A percentile compares a stretch with the other conserved stretches of the same genome.
Evolutionary conservation across 2,797 vertebrate genomes (phyloP).

Genomic region (Threskiornis aethiopicus): DNA sequence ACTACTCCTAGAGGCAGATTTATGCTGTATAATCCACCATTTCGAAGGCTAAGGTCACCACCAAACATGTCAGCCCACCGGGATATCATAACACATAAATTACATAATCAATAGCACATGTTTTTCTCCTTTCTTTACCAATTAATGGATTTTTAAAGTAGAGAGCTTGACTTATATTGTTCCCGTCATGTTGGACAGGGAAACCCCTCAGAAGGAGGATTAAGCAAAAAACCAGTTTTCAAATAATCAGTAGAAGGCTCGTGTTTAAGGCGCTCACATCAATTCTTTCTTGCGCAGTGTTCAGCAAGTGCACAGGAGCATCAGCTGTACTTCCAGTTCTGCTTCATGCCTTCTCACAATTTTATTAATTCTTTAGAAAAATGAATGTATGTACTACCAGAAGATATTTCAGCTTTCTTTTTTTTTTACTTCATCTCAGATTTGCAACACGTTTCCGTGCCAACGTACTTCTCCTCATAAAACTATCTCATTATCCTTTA

Average conservation of each 20-base stretch:
- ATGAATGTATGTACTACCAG: not conserved
- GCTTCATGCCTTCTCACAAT: not conserved
- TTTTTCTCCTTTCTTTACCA: conserved; percentile 15
- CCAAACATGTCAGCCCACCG: not conserved
- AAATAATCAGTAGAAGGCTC: not conserved
- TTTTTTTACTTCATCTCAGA: not conserved
- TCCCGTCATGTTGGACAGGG: not conserved
- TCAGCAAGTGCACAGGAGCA: not conserved
- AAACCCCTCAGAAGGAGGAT: not conserved
- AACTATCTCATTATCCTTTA: not conserved
- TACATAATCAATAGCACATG: conserved; percentile 5
- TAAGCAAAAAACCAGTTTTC: not conserved
- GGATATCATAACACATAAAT: not conserved
- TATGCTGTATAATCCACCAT: not conserved
- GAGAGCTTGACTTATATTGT: not conserved
- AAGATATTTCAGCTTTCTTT: not conserved
- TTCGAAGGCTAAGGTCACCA: conserved; percentile 17
- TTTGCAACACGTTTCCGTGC: not conserved
- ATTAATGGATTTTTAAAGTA: not conserved
- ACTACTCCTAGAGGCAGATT: not conserved
- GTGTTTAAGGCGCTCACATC: not conserved
- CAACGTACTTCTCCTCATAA: not conserved
- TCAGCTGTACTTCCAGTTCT: not conserved
- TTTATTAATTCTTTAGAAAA: not conserved
- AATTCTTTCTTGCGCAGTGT: not conserved